Base-by-base conservation (phyloP, 2,113 vertebrate genomes). In the Felis chaus region DNA sequence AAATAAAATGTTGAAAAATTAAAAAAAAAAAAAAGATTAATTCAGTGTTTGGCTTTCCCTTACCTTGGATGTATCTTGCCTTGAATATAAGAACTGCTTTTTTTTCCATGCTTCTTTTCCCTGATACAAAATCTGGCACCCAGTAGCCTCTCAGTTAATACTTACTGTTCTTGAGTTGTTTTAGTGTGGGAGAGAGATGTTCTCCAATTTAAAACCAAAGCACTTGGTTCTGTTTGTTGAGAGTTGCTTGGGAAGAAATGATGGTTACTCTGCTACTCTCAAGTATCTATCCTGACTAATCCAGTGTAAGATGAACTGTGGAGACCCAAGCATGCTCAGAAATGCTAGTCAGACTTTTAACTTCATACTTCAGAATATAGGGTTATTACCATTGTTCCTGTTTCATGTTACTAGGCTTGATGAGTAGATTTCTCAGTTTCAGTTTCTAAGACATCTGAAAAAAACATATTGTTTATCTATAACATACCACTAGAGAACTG, bases 391-490 rank as follows among this genome's bases (percentile, higher is more conserved):
- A 33, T 55, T 80, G 65, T 78, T 95, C 91, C 89, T 95, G 25
- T 89, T 97, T 94, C 79, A 53, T 15, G 7, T 74, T 95, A 86
- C 80, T 69, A 2, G 33, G 5, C 14, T 89, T 81, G 48, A 78
- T 50, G 63, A 94, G 39, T 23, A 79, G 76, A 91, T 92, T 74
- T 97, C 45, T 93, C 91, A 92, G 92, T 81, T 97, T 76, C 0
- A 89, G 69, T 79, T 91, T 94, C 92, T 48, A 96, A 83, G 93
- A 95, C 85, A 97, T 63, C 86, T 79, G 29, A 97, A 96, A 95
- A 97, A 96, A 98, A 97, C 39, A 85, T 80, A 66, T 83, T 97
- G 71, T 92, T 98, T 98, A 86, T 95, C 97, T 97, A 81, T 91
- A 92, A 97, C 95, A 73, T 94, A 79, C 97, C 85, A 96, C 74